Evolutionary conservation across 2,113 vertebrate species (phyloP), one percentile per base, ranked within the genome.

Genomic region (Phoxinus phoxinus): DNA sequence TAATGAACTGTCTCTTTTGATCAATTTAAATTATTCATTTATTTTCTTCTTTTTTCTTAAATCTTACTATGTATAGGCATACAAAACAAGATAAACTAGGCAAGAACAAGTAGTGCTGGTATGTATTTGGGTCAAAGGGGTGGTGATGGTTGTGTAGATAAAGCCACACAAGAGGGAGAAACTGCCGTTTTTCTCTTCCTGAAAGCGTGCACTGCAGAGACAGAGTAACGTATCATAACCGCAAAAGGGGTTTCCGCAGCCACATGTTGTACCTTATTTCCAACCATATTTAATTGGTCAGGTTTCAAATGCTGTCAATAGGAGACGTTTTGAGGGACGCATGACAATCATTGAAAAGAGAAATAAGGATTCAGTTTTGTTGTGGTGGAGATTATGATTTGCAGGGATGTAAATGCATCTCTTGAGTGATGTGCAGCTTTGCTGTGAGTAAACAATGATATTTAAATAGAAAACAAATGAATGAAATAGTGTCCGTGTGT

Each of bases 131-230:
- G 44, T 69, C 74, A 69, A 51, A 69, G n/a, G 46, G 61, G 53
- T 71, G 84, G 37, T 25, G 80, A 73, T 41, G 23, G 65, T 30
- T 87, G 46, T 53, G 67, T 10, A 41, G 37, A 41, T 41, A 41
- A 21, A 81, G 35, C 19, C 32, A 25, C 9, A 79, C 74, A 87
- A 7, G 17, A 65, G 32, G 27, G 58, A 41, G 30, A 84, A 32
- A 63, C 41, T n/a, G 46, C n/a, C 21, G 61, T 63, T 56, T 51
- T 83, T 78, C 44, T 76, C 27, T 83, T 80, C 32, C 76, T 84
- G 32, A 46, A 79, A 53, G 7, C 23, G 56, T n/a, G 63, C 75
- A 74, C 75, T 59, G 30, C 15, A 51, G 30, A 37, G 32, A 41
- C 13, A 25, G 10, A 3, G 58, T 27, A 75, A 65, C 19, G 0